phyloP scores from a whole-genome alignment of 2,888 invertebrate species.

The Tachina grossa region DNA sequence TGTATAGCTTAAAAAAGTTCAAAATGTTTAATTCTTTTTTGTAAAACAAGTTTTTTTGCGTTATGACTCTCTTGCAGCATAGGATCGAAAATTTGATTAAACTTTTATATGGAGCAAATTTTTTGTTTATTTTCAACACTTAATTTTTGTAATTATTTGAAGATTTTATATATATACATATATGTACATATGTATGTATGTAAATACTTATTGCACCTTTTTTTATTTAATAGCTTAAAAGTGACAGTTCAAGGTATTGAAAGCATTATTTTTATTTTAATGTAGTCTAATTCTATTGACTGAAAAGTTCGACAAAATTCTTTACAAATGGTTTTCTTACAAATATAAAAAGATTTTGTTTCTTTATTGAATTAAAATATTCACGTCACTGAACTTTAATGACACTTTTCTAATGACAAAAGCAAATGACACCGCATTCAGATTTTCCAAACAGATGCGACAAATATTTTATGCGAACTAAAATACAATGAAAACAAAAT shows the following conservation, averaged over 20 bases:
- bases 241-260: slow-evolving; percentile 62
- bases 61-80: too few relatives aligned
- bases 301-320: slow-evolving; percentile 27
- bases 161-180: not conserved
- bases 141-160: not conserved
- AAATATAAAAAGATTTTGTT: slow-evolving; percentile 5
- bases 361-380: slow-evolving; percentile 31
- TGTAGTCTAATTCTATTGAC: slow-evolving; percentile 38
- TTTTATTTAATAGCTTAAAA: slow-evolving; percentile 33
- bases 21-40: too few relatives aligned
- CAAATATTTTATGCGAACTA: slow-evolving; percentile 62
- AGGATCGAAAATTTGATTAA: too few relatives aligned
- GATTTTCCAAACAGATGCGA: slow-evolving; percentile 58
- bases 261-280: slow-evolving; percentile 40
- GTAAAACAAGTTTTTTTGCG: too few relatives aligned
- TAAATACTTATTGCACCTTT: not conserved
- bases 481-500: slow-evolving; percentile 39
- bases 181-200: not conserved
- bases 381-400: slow-evolving; percentile 68
- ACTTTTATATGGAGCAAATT: not conserved
- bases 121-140: not conserved
- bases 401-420: slow-evolving; percentile 49
- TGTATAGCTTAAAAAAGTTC: too few relatives aligned
- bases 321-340: slow-evolving; percentile 46
- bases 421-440: not conserved